These are phyloP conservation scores for Patiria pectinifera DNA, from an alignment of 53 echinoderm and acorn worm species.

Conservation along the genomic window DNA sequence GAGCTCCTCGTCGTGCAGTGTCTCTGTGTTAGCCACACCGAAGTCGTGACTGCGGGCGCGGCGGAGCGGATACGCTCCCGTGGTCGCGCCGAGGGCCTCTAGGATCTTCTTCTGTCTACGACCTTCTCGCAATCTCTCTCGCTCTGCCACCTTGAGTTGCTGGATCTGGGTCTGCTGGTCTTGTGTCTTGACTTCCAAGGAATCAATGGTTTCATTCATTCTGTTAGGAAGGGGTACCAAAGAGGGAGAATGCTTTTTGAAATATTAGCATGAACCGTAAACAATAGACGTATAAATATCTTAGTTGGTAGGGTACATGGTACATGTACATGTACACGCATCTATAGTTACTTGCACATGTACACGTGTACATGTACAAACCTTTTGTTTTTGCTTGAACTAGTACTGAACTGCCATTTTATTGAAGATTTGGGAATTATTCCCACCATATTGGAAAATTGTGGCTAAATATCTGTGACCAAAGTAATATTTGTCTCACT, in stretches of 20 bases:
- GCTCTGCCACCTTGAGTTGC: constrained; percentile 79
- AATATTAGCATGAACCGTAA: not conserved
- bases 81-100: constrained; percentile 69
- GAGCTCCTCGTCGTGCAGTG: constrained; percentile 80
- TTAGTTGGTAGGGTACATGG: no score
- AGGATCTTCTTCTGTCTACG: constrained; percentile 79
- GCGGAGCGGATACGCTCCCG: constrained; percentile 78
- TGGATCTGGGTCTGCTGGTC: constrained; percentile 81
- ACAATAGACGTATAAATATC: not conserved
- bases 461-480: no score
- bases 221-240: constrained; percentile 47
- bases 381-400: no score
- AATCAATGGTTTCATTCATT: constrained; percentile 84
- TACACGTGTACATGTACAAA: no score
- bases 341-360: no score
- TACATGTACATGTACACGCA: no score
- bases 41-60: constrained; percentile 90
- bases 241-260: not conserved
- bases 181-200: constrained; percentile 77
- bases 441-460: no score
- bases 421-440: no score
- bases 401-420: no score
- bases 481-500: no score
- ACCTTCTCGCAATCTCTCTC: constrained; percentile 81
- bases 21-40: constrained; percentile 68